These are phyloP conservation scores for Cryptophagus acutangulus DNA, from an alignment of 2,888 invertebrate genomes.

Conservation along the genomic window DNA sequence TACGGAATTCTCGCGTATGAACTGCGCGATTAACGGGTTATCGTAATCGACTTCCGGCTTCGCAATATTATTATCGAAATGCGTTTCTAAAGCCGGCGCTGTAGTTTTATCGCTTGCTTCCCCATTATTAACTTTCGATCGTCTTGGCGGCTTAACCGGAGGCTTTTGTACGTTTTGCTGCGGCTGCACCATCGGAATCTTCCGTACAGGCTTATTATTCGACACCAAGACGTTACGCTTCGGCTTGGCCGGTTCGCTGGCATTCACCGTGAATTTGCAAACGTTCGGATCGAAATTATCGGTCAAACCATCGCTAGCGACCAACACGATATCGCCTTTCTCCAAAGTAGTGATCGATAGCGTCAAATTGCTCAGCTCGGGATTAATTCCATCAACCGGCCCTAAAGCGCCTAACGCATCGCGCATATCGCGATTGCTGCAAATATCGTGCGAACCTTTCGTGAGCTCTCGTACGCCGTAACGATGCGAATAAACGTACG, in stretches of 20 bases:
- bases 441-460: constrained; percentile 76
- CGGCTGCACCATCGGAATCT: constrained; percentile 19
- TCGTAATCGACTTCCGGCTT: constrained; percentile 9
- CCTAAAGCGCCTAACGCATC: constrained; percentile 85
- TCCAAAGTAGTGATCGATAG: constrained; percentile 77
- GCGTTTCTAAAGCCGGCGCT: background rate
- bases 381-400: constrained; percentile 78
- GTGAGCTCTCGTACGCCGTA: constrained; percentile 80
- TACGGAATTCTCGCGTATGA: constrained; percentile 39
- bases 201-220: constrained; percentile 15
- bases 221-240: background rate
- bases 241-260: constrained; percentile 19
- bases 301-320: constrained; percentile 85
- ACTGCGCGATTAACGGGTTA: constrained; percentile 41
- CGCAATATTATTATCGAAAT: background rate
- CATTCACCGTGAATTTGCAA: constrained; percentile 70
- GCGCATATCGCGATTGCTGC: constrained; percentile 78
- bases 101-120: background rate
- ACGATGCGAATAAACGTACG: constrained; percentile 75
- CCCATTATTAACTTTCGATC: constrained; percentile 47
- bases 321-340: constrained; percentile 75
- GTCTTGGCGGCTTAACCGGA: constrained; percentile 35
- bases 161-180: constrained; percentile 22
- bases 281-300: constrained; percentile 92
- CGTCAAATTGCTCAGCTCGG: constrained; percentile 82